Evolutionary conservation across 1,140 invertebrate species (phyloP).

Genomic region (Cyrtorhinus lividipennis): DNA sequence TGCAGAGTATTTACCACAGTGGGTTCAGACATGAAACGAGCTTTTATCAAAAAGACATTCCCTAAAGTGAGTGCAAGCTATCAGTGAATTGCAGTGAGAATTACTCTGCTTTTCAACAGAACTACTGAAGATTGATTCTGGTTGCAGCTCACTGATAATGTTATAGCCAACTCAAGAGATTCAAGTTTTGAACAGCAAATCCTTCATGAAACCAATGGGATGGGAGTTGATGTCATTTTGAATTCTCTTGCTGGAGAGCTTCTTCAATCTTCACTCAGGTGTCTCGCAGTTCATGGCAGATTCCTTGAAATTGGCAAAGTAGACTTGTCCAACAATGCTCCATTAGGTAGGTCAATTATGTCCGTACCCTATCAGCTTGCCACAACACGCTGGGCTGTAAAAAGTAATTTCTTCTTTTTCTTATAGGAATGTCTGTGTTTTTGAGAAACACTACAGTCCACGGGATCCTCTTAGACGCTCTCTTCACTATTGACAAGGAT

Average conservation of each 20-base stretch:
- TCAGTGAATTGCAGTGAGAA: not conserved
- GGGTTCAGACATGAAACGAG: constrained; percentile 69
- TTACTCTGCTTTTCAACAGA: too few relatives aligned
- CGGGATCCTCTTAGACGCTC: constrained; percentile 86
- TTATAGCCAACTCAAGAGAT: constrained; percentile 83
- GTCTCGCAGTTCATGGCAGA: constrained; percentile 74
- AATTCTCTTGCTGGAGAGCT: constrained; percentile 90
- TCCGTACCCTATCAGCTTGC: too few relatives aligned
- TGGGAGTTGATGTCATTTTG: constrained; percentile 81
- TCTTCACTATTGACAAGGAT: constrained; percentile 50
- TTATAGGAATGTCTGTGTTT: constrained; percentile 71
- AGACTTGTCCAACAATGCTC: constrained; percentile 80
- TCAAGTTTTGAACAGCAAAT: constrained; percentile 80
- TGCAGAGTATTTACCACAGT: constrained; percentile 75
- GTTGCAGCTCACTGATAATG: not conserved
- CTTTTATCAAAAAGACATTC: not conserved
- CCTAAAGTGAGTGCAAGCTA: not conserved
- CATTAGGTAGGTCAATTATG: constrained; percentile 38
- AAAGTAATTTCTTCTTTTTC: too few relatives aligned
- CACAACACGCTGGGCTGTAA: too few relatives aligned
- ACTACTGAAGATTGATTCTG: not conserved
- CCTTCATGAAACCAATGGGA: constrained; percentile 56
- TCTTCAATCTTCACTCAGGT: constrained; percentile 79
- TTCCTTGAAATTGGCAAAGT: constrained; percentile 97
- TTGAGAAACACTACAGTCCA: constrained; percentile 93